Conservation (phyloP, 2,113 vertebrate species). For the Blennius ocellaris region DNA sequence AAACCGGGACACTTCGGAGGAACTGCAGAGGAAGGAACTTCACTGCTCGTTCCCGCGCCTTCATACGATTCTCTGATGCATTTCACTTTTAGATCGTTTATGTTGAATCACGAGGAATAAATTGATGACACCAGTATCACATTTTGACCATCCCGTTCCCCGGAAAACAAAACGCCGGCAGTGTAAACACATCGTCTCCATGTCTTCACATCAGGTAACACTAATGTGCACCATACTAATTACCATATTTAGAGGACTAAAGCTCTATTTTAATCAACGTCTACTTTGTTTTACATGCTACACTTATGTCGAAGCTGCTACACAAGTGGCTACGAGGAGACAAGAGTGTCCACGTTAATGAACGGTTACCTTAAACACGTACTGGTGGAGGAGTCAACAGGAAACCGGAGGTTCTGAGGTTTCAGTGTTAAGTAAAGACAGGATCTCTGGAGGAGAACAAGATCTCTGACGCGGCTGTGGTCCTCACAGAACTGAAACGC, state of each 20-base stretch:
- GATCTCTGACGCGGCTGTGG: no score
- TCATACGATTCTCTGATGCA: background rate
- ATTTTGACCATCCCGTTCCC: background rate
- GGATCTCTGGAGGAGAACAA: no score
- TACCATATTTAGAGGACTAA: constrained; percentile 9
- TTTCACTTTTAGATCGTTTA: background rate
- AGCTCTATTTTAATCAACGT: constrained; percentile 15
- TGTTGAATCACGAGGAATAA: background rate
- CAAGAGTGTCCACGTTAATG: background rate
- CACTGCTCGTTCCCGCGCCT: background rate
- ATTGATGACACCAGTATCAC: background rate
- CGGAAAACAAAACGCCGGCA: background rate
- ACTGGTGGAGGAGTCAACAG: background rate
- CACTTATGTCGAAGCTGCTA: constrained; percentile 45
- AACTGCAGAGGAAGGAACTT: background rate
- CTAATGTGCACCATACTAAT: background rate
- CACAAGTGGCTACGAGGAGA: constrained; percentile 4
- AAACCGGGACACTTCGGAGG: constrained; percentile 14
- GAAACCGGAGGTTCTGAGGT: background rate
- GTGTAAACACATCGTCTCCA: background rate
- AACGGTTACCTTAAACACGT: background rate
- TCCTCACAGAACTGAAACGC: no score
- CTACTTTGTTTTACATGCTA: constrained; percentile 2
- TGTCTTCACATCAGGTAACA: background rate
- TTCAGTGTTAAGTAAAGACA: no score